phyloP scores from a whole-genome alignment of 2,797 vertebrate species.

The Phrynocephalus forsythii region DNA sequence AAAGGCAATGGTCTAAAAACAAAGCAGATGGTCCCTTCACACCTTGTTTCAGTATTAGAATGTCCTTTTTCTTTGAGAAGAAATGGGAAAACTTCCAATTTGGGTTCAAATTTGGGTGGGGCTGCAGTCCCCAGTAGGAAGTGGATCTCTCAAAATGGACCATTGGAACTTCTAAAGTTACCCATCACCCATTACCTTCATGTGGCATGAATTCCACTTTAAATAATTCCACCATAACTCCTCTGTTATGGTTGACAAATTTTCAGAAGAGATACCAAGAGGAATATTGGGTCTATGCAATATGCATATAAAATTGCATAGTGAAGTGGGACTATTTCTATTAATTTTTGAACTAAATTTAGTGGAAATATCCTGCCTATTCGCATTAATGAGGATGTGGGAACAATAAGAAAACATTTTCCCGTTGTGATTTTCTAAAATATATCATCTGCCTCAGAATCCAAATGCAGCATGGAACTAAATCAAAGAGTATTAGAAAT shows the following conservation, averaged over 20 bases:
- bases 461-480: constrained; percentile 11
- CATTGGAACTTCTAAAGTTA: not conserved
- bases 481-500: constrained; percentile 7
- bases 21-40: not conserved
- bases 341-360: not conserved
- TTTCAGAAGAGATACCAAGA: not conserved
- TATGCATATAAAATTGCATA: not conserved
- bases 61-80: not conserved
- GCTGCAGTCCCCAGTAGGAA: no score
- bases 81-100: not conserved
- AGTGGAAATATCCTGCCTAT: not conserved
- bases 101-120: no score
- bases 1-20: no score
- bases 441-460: not conserved
- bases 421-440: not conserved
- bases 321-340: not conserved
- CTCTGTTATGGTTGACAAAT: not conserved
- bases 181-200: not conserved
- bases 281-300: not conserved
- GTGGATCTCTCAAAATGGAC: no score
- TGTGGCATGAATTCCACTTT: not conserved
- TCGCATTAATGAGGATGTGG: not conserved
- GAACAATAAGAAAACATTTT: not conserved
- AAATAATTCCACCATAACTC: not conserved
- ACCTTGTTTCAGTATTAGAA: not conserved